Evolutionary conservation across 2,797 vertebrate genomes (phyloP).

Genomic region (Gallinago stenura): DNA sequence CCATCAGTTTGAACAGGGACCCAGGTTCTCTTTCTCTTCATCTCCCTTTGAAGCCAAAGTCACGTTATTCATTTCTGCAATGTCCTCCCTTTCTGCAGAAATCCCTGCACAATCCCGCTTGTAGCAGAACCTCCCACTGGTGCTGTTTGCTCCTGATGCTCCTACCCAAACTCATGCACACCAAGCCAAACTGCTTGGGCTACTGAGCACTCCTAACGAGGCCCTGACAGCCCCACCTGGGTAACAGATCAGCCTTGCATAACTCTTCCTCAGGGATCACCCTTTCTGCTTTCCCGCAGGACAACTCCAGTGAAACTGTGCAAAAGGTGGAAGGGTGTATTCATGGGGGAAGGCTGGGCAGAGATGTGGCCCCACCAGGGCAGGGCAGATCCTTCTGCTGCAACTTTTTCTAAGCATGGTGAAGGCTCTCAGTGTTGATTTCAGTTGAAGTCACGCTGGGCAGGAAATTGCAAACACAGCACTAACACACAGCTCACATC

Average conservation of each 20-base stretch:
- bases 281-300: background rate
- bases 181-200: background rate
- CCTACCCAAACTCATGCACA: background rate
- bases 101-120: background rate
- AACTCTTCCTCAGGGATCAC: background rate
- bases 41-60: background rate
- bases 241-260: background rate
- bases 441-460: background rate
- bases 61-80: background rate
- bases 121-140: background rate
- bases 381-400: background rate
- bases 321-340: background rate
- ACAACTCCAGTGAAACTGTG: background rate
- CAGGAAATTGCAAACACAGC: background rate
- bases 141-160: background rate
- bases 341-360: background rate
- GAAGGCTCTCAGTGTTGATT: background rate
- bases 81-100: background rate
- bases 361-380: background rate
- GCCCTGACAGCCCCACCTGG: background rate
- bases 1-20: background rate
- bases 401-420: background rate
- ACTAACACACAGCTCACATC: background rate
- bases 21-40: background rate
- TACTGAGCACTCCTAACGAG: background rate